A percentile compares a stretch with the other conserved stretches of the same genome.
These are phyloP conservation scores for Drosophila kurseongensis DNA, from an alignment of 1,140 invertebrate species.

Conservation along the genomic window DNA sequence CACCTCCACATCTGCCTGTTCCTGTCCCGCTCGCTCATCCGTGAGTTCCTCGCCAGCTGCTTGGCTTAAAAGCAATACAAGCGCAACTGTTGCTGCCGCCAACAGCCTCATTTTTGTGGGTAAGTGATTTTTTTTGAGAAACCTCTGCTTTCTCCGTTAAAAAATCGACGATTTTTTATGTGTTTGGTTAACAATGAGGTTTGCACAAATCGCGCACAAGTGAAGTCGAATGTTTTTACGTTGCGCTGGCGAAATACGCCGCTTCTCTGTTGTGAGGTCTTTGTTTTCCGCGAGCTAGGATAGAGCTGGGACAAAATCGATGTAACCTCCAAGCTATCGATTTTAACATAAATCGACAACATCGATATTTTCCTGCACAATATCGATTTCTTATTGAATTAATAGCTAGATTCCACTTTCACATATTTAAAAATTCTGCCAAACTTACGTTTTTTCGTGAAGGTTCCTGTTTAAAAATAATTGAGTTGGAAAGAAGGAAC, in stretches of 20 bases:
- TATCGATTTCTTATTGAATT: not conserved
- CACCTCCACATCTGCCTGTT: constrained; percentile 36
- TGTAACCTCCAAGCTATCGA: not conserved
- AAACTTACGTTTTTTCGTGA: no score
- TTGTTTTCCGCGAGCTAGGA: constrained; percentile 39
- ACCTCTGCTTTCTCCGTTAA: not conserved
- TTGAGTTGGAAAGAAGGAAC: no score
- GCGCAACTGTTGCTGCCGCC: constrained; percentile 78
- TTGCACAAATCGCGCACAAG: constrained; percentile 31
- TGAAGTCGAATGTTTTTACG: constrained; percentile 19
- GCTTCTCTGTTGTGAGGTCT: constrained; percentile 17
- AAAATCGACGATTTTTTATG: not conserved
- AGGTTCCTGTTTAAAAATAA: no score
- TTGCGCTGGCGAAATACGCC: constrained; percentile 17
- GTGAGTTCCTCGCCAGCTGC: constrained; percentile 49
- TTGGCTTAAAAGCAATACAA: constrained; percentile 60
- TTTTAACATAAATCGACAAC: no score
- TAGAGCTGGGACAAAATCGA: constrained; percentile 2
- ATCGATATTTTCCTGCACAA: not conserved
- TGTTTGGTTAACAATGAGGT: constrained; percentile 12
- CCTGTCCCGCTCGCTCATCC: constrained; percentile 25
- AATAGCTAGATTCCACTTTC: no score
- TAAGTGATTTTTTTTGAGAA: not conserved
- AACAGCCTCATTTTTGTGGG: constrained; percentile 66
- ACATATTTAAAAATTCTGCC: not conserved